Percentiles rank a stretch among this genome's conserved stretches.
These are phyloP conservation scores for Ceyx margarethae DNA, from an alignment of 2,113 vertebrate genomes.

Conservation along the genomic window DNA sequence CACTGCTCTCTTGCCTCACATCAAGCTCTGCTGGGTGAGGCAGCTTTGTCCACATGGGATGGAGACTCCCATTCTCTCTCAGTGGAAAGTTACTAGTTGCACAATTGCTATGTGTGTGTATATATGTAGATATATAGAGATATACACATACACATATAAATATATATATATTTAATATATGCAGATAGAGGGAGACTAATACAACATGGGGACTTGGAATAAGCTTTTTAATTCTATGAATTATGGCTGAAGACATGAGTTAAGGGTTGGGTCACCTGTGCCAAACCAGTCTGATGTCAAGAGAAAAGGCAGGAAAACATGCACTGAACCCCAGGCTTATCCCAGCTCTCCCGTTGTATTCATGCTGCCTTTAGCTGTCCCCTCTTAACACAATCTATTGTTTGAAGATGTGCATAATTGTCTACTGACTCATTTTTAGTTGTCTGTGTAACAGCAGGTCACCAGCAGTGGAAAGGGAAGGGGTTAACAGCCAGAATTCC, in stretches of 20 bases:
- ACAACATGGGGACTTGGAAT: neutral
- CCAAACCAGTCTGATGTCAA: neutral
- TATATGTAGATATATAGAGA: constrained; percentile 66
- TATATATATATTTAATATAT: constrained; percentile 12
- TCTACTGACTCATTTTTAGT: neutral
- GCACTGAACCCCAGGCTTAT: neutral
- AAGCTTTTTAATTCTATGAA: constrained; percentile 7
- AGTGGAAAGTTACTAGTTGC: neutral
- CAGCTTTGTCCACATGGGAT: neutral
- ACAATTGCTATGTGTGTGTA: constrained; percentile 45
- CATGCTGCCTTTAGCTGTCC: neutral
- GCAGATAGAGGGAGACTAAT: neutral
- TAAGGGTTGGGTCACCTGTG: neutral
- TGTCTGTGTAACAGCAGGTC: neutral
- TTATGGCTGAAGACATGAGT: neutral
- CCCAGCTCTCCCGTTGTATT: neutral
- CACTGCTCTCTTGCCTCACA: neutral
- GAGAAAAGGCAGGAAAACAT: neutral
- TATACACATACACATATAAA: constrained; percentile 10
- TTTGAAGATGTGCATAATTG: neutral
- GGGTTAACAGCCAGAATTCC: neutral
- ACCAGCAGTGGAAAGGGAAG: neutral
- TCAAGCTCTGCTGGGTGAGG: neutral
- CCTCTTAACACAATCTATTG: neutral
- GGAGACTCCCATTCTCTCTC: neutral